A percentile compares a stretch with the other conserved stretches of the same genome.
phyloP scores from a whole-genome alignment of 2,113 vertebrate species.

The Crypturellus undulatus region DNA sequence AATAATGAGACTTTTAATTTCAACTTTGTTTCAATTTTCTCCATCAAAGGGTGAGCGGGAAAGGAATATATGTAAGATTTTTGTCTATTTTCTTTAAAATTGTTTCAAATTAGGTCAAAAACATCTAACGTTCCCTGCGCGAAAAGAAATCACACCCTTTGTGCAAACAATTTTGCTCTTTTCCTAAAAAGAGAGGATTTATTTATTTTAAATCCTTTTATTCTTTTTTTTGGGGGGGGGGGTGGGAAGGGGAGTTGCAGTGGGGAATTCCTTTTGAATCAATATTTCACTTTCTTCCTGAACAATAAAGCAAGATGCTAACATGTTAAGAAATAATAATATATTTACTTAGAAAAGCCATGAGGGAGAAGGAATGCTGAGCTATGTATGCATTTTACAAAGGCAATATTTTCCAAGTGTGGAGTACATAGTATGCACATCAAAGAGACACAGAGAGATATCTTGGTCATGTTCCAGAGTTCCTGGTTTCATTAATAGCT shows the following conservation, averaged over 20 bases:
- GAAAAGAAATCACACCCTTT: background rate
- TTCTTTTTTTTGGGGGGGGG: background rate
- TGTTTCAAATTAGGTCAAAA: background rate
- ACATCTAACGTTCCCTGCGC: fast-evolving
- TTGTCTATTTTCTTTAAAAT: conserved; percentile 1
- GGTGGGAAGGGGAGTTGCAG: too few species aligned
- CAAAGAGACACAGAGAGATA: background rate
- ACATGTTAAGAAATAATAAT: background rate
- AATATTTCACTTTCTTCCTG: background rate
- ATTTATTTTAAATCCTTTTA: background rate
- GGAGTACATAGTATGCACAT: background rate
- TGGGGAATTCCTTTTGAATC: background rate
- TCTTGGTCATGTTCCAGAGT: background rate
- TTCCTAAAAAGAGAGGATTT: background rate
- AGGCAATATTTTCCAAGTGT: background rate
- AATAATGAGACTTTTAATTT: background rate
- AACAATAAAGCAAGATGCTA: background rate
- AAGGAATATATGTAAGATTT: background rate
- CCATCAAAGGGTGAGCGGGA: background rate
- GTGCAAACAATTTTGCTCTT: background rate
- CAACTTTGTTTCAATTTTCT: background rate
- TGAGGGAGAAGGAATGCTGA: background rate
- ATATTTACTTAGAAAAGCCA: background rate
- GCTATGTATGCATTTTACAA: background rate
- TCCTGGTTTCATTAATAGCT: background rate